Evolutionary conservation across 2,888 invertebrate genomes (phyloP).

Genomic region (Colletes collaris): DNA sequence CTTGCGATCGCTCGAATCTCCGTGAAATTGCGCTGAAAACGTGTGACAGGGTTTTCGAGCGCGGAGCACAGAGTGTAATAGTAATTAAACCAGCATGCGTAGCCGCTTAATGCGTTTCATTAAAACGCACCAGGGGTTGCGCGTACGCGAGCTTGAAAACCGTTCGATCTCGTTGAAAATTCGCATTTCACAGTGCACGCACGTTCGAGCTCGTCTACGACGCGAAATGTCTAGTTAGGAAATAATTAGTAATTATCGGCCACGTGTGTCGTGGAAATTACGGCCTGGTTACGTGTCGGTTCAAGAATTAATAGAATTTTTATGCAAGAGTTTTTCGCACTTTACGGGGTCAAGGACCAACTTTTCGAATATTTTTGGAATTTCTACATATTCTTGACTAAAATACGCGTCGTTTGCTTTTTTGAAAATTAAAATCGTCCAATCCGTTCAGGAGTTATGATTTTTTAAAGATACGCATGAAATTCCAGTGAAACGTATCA

Average conservation of each 20-base stretch:
- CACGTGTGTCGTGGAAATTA: not conserved
- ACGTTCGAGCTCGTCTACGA: constrained; percentile 7
- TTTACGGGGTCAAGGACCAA: too few relatives aligned
- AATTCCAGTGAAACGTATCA: too few relatives aligned
- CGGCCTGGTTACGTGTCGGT: too few relatives aligned
- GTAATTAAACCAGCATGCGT: constrained; percentile 32
- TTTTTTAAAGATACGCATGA: too few relatives aligned
- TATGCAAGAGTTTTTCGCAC: too few relatives aligned
- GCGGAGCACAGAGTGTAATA: not conserved
- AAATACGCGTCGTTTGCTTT: too few relatives aligned
- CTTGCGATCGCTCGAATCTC: too few relatives aligned
- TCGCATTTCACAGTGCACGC: not conserved
- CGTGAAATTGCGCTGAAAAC: not conserved
- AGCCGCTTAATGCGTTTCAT: constrained; percentile 23
- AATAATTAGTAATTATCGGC: constrained; percentile 7
- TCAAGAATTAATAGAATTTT: too few relatives aligned
- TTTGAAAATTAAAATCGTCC: too few relatives aligned
- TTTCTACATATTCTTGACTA: too few relatives aligned
- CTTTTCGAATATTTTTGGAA: too few relatives aligned
- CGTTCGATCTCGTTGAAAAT: constrained; percentile 5
- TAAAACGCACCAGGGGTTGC: not conserved
- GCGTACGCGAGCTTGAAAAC: not conserved
- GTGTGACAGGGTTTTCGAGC: not conserved
- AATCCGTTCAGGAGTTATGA: too few relatives aligned
- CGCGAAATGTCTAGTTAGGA: not conserved